Conservation (phyloP, 2,113 vertebrate species). For the Balaeniceps rex region DNA sequence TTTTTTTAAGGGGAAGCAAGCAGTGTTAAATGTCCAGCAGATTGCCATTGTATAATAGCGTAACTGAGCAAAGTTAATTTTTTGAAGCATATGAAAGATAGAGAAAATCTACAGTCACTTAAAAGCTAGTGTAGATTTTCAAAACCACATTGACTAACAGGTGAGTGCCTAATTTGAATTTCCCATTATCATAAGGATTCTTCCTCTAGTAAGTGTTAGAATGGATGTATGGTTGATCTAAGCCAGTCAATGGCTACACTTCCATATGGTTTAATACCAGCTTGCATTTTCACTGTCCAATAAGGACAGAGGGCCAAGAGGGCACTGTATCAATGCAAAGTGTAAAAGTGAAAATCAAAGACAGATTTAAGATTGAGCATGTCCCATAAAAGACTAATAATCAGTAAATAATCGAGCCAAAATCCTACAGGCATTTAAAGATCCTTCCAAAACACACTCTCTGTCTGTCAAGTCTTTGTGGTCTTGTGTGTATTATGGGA, state of each 20-base stretch:
- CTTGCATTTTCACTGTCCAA: not conserved
- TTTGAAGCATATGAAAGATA: accelerated
- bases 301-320: not conserved
- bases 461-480: not conserved
- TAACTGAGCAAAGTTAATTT: not conserved
- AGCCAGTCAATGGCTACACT: not conserved
- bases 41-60: accelerated
- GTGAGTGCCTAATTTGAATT: not conserved
- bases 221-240: not conserved
- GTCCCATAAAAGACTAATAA: not conserved
- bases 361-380: not conserved
- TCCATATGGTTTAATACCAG: not conserved
- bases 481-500: not conserved
- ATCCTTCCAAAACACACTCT: not conserved
- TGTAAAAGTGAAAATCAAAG: not conserved
- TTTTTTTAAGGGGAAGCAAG: not conserved
- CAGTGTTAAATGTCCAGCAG: not conserved
- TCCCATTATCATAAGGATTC: not conserved
- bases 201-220: not conserved
- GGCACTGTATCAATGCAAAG: not conserved
- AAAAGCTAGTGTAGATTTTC: not conserved
- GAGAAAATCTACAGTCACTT: not conserved
- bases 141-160: not conserved
- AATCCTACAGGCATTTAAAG: not conserved
- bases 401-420: not conserved